Percentiles rank a stretch among this genome's conserved stretches.
Evolutionary conservation across 2,888 invertebrate genomes (phyloP).

Genomic region (Parochlus steinenii): DNA sequence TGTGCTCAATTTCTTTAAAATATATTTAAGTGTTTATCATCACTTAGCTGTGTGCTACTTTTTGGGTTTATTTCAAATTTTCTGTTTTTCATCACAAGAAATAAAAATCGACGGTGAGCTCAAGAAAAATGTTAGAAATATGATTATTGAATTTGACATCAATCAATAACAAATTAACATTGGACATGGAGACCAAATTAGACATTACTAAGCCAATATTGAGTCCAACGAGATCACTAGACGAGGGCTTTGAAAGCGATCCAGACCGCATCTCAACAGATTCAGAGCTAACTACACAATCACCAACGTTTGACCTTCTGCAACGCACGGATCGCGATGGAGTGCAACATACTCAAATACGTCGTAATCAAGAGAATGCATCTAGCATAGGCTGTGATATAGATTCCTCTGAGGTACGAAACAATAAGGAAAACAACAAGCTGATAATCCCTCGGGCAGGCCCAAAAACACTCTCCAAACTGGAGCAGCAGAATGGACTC

Average conservation of each 20-base stretch:
- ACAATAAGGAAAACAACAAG: conserved; percentile 1
- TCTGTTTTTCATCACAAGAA: too few relatives aligned
- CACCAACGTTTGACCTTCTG: conserved; percentile 17
- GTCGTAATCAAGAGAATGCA: conserved; percentile 17
- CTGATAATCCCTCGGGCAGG: not conserved
- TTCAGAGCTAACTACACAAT: conserved; percentile 25
- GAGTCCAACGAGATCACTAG: conserved; percentile 31
- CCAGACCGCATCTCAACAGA: conserved; percentile 32
- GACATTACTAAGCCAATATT: conserved; percentile 26
- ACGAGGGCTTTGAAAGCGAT: conserved; percentile 33
- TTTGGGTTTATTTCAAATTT: too few relatives aligned
- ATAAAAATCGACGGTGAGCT: too few relatives aligned
- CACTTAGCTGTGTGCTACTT: too few relatives aligned
- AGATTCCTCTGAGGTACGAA: not conserved
- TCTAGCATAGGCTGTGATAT: conserved; percentile 5
- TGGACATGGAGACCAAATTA: conserved; percentile 16
- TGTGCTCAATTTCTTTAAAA: too few relatives aligned
- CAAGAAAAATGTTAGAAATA: too few relatives aligned
- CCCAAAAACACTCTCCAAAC: conserved; percentile 9
- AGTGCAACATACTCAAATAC: conserved; percentile 23
- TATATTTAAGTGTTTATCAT: too few relatives aligned
- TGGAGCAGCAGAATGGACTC: conserved; percentile 13
- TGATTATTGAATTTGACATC: too few relatives aligned
- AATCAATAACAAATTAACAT: too few relatives aligned
- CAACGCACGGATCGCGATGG: conserved; percentile 19